Evolutionary conservation across 2,797 vertebrate genomes (phyloP).

Genomic region (Spondyliosoma cantharus): DNA sequence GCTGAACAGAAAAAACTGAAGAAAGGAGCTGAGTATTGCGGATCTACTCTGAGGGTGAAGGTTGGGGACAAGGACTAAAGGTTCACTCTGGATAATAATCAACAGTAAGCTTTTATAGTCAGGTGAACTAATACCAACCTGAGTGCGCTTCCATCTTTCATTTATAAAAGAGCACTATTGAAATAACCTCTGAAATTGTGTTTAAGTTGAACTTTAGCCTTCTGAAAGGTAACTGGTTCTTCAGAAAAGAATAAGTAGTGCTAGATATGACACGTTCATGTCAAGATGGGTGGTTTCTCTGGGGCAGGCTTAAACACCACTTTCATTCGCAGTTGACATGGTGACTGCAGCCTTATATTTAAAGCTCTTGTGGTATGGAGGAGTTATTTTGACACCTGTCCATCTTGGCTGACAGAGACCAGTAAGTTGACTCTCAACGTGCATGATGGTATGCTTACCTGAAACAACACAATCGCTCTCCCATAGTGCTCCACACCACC

Average conservation of each 20-base stretch:
- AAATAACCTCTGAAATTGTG: neutral
- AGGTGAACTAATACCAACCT: neutral
- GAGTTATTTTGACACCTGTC: neutral
- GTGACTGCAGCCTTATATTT: neutral
- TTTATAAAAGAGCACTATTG: neutral
- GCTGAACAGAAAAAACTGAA: neutral
- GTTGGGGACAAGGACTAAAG: neutral
- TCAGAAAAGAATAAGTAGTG: neutral
- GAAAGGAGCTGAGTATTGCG: neutral
- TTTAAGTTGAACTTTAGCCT: neutral
- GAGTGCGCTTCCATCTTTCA: neutral
- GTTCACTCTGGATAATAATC: neutral
- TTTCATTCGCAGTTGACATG: neutral
- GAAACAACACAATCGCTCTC: neutral
- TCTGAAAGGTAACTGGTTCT: neutral
- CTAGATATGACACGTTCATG: neutral
- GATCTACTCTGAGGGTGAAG: neutral
- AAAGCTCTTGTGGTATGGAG: neutral
- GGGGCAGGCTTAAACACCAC: neutral
- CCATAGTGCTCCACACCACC: neutral
- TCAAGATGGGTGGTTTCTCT: neutral
- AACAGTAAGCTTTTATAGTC: neutral
- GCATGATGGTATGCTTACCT: neutral
- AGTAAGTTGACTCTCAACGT: neutral
- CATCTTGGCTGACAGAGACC: neutral